phyloP scores from a whole-genome alignment of 2,888 invertebrate genomes.

The Mesodorylaimus sp. region DNA sequence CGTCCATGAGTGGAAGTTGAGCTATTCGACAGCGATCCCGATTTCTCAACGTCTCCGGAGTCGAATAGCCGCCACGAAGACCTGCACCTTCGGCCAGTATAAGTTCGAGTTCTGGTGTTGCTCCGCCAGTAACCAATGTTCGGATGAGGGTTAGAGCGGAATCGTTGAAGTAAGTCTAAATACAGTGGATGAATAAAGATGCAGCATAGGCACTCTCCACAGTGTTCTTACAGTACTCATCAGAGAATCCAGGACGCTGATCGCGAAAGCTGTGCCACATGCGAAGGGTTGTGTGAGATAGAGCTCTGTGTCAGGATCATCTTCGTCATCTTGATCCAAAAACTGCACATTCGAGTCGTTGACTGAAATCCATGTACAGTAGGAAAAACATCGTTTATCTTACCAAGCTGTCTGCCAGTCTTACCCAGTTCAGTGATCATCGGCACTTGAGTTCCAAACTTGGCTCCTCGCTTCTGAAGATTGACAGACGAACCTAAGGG shows the following conservation, averaged over 20 bases:
- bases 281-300: slow-evolving; percentile 99
- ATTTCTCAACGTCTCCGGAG: slow-evolving; percentile 82
- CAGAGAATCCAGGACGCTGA: slow-evolving; percentile 95
- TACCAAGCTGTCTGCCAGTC: neutral
- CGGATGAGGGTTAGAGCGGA: slow-evolving; percentile 97
- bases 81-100: slow-evolving; percentile 98
- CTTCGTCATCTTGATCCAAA: slow-evolving; percentile 67
- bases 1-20: slow-evolving; percentile 92
- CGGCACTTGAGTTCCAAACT: slow-evolving; percentile 94
- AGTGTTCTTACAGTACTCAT: slow-evolving; percentile 99
- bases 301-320: slow-evolving; percentile 97
- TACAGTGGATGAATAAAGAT: too few species aligned
- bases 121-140: slow-evolving; percentile 96
- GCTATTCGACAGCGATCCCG: slow-evolving; percentile 92
- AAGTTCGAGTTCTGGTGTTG: slow-evolving; percentile 94
- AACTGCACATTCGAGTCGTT: slow-evolving; percentile 92
- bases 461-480: slow-evolving; percentile 72
- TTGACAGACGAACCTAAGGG: slow-evolving; percentile 51
- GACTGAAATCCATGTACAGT: slow-evolving; percentile 39
- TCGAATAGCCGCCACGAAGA: slow-evolving; percentile 88
- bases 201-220: too few species aligned
- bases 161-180: slow-evolving; percentile 98
- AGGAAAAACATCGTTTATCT: neutral
- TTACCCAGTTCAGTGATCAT: slow-evolving; percentile 81
- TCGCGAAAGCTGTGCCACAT: slow-evolving; percentile 98